Evolutionary conservation across 1,140 invertebrate species (phyloP).

Genomic region (Micrasema longulum): DNA sequence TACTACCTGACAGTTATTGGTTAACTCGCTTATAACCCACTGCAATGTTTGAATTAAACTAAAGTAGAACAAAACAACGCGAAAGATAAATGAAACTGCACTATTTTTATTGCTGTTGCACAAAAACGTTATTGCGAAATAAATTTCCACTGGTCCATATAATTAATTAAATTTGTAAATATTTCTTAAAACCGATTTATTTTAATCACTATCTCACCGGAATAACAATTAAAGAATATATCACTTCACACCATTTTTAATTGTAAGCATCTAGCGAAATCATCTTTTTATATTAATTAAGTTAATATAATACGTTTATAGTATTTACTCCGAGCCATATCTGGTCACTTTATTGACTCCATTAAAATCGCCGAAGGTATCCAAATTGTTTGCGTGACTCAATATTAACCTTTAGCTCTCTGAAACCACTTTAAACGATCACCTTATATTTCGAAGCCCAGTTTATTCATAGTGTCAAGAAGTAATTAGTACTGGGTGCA

Average conservation of each 20-base stretch:
- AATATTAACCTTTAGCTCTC: slow-evolving; percentile 22
- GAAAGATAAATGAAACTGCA: slow-evolving; percentile 10
- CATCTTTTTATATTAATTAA: too few species aligned
- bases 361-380: neutral
- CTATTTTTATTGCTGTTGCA: slow-evolving; percentile 17
- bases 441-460: neutral
- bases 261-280: too few species aligned
- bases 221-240: too few species aligned
- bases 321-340: neutral
- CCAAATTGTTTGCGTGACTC: slow-evolving; percentile 18
- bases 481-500: slow-evolving; percentile 12
- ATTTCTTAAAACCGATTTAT: too few species aligned
- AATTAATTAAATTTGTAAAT: slow-evolving; percentile 17
- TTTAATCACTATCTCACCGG: too few species aligned
- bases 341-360: slow-evolving; percentile 21
- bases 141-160: slow-evolving; percentile 22
- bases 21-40: slow-evolving; percentile 15
- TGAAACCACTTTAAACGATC: slow-evolving; percentile 7
- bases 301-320: too few species aligned
- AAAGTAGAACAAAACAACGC: slow-evolving; percentile 9
- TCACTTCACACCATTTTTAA: too few species aligned
- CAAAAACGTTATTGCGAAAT: slow-evolving; percentile 19
- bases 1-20: slow-evolving; percentile 1
- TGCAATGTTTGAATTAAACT: slow-evolving; percentile 13
- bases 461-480: slow-evolving; percentile 12